Evolutionary conservation across 1,140 invertebrate genomes (phyloP).

Genomic region (Rhynchophorus ferrugineus): DNA sequence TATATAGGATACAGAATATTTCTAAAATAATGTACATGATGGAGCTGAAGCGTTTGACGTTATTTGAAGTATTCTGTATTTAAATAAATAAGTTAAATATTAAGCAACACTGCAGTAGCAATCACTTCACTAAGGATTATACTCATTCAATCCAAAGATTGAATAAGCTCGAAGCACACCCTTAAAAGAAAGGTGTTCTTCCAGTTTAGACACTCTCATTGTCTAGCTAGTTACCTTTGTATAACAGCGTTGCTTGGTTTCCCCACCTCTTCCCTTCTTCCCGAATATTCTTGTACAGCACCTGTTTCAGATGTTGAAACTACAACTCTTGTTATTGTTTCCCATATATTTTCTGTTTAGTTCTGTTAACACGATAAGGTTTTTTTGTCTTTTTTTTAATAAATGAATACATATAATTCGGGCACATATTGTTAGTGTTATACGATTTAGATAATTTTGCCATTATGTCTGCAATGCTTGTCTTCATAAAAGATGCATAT

Average conservation of each 20-base stretch:
- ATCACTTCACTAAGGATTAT: neutral
- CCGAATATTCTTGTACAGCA: too few species aligned
- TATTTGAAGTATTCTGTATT: neutral
- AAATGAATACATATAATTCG: too few species aligned
- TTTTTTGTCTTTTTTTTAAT: neutral
- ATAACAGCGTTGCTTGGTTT: conserved; percentile 11
- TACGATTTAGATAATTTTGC: conserved; percentile 18
- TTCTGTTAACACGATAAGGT: conserved; percentile 12
- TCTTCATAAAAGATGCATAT: conserved; percentile 73
- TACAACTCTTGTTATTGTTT: conserved; percentile 1
- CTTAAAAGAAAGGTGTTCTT: neutral
- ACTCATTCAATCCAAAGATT: neutral
- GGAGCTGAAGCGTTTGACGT: neutral
- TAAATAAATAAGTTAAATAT: neutral
- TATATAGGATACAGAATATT: neutral
- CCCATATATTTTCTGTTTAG: conserved; percentile 10
- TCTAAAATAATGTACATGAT: neutral
- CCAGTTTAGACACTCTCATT: neutral
- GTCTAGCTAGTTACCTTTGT: conserved; percentile 5
- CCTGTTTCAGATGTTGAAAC: neutral
- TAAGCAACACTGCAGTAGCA: conserved; percentile 9
- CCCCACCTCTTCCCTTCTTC: too few species aligned
- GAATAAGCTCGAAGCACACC: neutral
- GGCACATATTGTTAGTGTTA: conserved; percentile 2
- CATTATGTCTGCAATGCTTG: conserved; percentile 37